Base-by-base conservation (phyloP, 2,888 invertebrate species). In the Xanthia icteritia region DNA sequence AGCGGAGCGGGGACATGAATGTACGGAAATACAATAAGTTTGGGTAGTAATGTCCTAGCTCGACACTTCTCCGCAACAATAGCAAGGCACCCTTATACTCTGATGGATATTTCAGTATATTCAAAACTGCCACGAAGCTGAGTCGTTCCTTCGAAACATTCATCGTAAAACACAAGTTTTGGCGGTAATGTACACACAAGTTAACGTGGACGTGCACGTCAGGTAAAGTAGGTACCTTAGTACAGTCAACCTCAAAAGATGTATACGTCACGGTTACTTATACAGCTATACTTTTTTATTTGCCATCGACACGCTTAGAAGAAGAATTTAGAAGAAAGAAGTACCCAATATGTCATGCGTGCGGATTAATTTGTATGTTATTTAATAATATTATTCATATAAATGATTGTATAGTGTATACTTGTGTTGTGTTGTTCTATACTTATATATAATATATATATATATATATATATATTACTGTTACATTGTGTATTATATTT, bases 121-220 rank as follows among this genome's bases (percentile, higher is more conserved):
- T 75, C 27, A 66, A 45, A 73, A 65, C 39, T 60, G 31, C 20
- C 9, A n/a, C 11, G 15, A 75, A 77, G 61, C 67, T 51, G 11
- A 13, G 60, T 54, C 39, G 65, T 66, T 65, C 48, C 73, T 63
- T 54, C 64, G 54, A 66, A 69, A 66, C 9, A 51, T 66, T 65
- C 27, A 27, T 54, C 42, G 45, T 82, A 75, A 82, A 74, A 61
- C 42, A 23, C 11, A 82, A 84, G 83, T 84, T 82, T 75, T 56
- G 61, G 60, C 51, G 27, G 56, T 63, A 61, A 71, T 56, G 54
- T 69, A 23, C 17, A 42, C 15, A 27, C 39, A 27, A 68, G 77
- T 54, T 65, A 45, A 9, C 45, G 15, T 65, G 27, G 36, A 58
- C 27, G 36, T 74, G 36, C 20, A 20, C 5, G 31, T 45, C 27